Conservation (phyloP, 2,113 vertebrate species). For the Orthonyx spaldingii region DNA sequence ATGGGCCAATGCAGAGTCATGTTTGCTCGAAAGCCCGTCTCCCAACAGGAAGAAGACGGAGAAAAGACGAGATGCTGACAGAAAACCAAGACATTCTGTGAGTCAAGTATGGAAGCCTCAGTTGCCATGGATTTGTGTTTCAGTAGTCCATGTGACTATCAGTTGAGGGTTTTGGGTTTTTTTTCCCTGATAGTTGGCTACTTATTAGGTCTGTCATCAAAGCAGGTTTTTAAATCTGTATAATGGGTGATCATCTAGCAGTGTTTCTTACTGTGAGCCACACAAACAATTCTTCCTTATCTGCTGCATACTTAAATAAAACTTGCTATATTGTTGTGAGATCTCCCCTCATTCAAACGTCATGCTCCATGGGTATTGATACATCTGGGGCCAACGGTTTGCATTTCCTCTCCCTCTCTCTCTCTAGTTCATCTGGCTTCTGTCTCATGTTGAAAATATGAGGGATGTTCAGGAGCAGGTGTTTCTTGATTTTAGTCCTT, state of each 20-base stretch:
- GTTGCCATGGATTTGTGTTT: background rate
- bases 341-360: fast-evolving
- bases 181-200: background rate
- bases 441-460: background rate
- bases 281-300: background rate
- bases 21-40: background rate
- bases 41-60: background rate
- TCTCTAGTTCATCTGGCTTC: background rate
- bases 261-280: background rate
- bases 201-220: background rate
- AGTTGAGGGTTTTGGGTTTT: background rate
- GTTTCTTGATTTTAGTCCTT: background rate
- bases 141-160: background rate
- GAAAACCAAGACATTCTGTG: background rate
- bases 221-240: background rate
- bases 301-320: background rate
- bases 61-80: background rate
- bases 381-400: fast-evolving
- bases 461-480: background rate
- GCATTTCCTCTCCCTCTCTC: background rate
- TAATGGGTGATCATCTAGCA: background rate
- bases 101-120: background rate
- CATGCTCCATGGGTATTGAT: background rate
- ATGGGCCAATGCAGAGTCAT: too few species aligned
- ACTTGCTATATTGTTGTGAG: background rate